Evolutionary conservation across 2,797 vertebrate species (phyloP).

Genomic region (Lerista edwardsae): DNA sequence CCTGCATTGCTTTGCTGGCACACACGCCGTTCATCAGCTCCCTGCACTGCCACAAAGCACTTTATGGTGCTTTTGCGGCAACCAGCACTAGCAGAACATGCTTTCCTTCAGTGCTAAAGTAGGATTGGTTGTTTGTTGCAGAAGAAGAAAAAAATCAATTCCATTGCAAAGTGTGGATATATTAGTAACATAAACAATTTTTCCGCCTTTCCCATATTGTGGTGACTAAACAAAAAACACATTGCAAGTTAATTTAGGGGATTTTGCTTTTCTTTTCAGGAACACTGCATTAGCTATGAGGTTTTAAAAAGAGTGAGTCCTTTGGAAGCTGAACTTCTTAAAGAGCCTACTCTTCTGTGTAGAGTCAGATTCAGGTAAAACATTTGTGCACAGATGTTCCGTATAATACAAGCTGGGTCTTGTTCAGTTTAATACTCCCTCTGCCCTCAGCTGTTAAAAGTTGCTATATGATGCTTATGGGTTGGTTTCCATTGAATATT

Average conservation of each 20-base stretch:
- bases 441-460: neutral
- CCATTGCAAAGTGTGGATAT: too few species aligned
- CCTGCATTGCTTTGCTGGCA: too few species aligned
- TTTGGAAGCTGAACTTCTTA: conserved; percentile 74
- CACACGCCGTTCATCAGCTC: too few species aligned
- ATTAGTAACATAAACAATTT: too few species aligned
- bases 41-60: too few species aligned
- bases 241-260: neutral
- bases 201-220: too few species aligned
- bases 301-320: conserved; percentile 77
- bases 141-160: too few species aligned
- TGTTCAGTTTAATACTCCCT: neutral
- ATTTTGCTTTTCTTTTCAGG: conserved; percentile 65
- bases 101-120: too few species aligned
- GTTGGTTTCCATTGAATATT: neutral
- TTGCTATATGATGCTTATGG: neutral
- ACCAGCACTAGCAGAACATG: too few species aligned
- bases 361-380: conserved; percentile 80
- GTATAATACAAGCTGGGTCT: neutral
- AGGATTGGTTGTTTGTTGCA: too few species aligned
- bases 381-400: conserved; percentile 13
- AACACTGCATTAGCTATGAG: conserved; percentile 67
- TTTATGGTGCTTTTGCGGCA: too few species aligned
- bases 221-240: neutral
- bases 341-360: conserved; percentile 75